Base-by-base conservation (phyloP, 2,113 vertebrate species). In the Nibea albiflora region DNA sequence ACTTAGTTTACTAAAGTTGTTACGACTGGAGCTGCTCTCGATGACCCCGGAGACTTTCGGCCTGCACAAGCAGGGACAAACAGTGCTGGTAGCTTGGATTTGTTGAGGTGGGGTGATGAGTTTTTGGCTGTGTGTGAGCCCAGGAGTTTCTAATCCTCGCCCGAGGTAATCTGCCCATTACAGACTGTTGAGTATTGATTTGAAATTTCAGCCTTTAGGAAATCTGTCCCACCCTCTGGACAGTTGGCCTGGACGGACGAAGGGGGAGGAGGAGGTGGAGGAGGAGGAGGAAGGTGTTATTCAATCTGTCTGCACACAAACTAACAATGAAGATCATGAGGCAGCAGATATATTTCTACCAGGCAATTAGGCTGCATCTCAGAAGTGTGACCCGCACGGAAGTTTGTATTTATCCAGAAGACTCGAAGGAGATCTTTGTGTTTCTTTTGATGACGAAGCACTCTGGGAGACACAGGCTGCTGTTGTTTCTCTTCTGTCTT, bases 141-240 rank as follows among this genome's bases (percentile, higher is more conserved):
- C 60, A 49, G 63, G 42, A 89, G 11, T 82, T 70, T 84, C 28
- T 84, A 76, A 85, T 82, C 81, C 78, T 49, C 39, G 44, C 60
- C 73, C 46, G 24, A 26, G 35, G 49, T 90, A 84, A 88, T 85
- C 76, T 89, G 75, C 75, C 89, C 84, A 78, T 88, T 88, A 73
- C 57, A 80, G 76, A 58, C 72, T 67, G 76, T 67, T 52, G 57
- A 63, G 64, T 86, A 91, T 88, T 91, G 89, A 91, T 94, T 89
- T 76, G 88, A 90, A 92, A 89, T 85, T 75, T 74, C 35, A 92
- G 79, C 91, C 89, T 69, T 74, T 58, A 58, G 73, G 83, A 86
- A 88, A 88, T n/a, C 78, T 90, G 89, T 73, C 58, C 56, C 74
- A 64, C 80, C 75, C 69, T 84, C 47, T 84, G 88, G 88, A 90